Percentiles rank a stretch among this genome's conserved stretches.
Conservation (phyloP, 1,140 invertebrate species). For the Manduca sexta region DNA sequence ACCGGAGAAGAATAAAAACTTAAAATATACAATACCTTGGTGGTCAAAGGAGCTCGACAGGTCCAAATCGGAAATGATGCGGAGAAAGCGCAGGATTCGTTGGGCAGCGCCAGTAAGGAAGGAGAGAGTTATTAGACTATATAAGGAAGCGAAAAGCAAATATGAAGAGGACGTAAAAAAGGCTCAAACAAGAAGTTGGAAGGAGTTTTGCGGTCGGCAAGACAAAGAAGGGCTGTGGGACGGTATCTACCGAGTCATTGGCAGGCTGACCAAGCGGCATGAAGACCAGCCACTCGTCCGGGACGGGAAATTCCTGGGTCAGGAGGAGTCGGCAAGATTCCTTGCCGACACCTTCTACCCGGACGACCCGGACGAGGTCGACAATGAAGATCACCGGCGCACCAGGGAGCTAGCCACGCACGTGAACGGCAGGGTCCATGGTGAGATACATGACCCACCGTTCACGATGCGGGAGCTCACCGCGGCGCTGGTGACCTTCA, state of each 20-base stretch:
- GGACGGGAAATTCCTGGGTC: neutral
- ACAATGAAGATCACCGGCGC: constrained; percentile 1
- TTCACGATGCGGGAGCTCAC: constrained; percentile 9
- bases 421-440: neutral
- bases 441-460: constrained; percentile 7
- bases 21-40: neutral
- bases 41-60: neutral
- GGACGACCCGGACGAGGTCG: neutral
- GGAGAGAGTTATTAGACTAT: neutral
- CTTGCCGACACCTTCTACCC: constrained; percentile 10
- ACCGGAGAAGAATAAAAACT: neutral
- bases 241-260: neutral
- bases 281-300: neutral
- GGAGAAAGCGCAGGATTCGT: neutral
- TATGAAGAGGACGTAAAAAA: neutral
- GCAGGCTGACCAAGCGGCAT: too few species aligned
- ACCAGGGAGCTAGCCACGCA: constrained; percentile 1
- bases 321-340: neutral
- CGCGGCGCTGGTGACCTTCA: neutral
- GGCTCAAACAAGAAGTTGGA: neutral
- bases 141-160: neutral
- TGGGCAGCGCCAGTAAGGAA: neutral
- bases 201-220: neutral
- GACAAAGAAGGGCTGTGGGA: neutral
- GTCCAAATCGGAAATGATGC: neutral